Evolutionary conservation across 2,113 vertebrate genomes (phyloP).

Genomic region (Choloepus hoffmanni): DNA sequence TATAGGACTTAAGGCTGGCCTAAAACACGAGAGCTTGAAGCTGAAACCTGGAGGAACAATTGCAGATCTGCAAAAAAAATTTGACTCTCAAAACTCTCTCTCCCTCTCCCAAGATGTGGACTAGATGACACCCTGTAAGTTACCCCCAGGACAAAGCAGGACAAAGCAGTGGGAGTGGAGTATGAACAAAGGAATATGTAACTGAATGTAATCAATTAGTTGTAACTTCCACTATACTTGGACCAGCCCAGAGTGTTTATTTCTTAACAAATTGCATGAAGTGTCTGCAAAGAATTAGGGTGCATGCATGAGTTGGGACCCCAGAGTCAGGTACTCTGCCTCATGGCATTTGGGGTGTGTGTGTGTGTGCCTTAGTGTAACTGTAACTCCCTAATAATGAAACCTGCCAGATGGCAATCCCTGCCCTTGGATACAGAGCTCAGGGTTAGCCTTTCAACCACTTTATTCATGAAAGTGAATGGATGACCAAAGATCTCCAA

Average conservation of each 20-base stretch:
- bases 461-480: neutral
- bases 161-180: no score
- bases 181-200: no score
- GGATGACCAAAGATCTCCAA: neutral
- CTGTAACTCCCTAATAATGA: neutral
- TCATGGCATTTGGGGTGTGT: neutral
- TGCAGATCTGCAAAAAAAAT: neutral
- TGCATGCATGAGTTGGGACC: neutral
- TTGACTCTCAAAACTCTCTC: neutral
- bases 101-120: neutral
- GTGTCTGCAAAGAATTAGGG: neutral
- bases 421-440: neutral
- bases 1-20: neutral
- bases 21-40: neutral
- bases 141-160: neutral
- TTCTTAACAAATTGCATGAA: neutral
- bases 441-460: neutral
- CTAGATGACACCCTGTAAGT: neutral
- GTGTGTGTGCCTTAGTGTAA: neutral
- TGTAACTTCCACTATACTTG: no score
- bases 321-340: neutral
- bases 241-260: neutral
- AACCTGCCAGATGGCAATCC: neutral
- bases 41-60: neutral
- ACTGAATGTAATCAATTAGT: no score